phyloP scores from a whole-genome alignment of 2,888 invertebrate species.

The Chorisops tibialis region DNA sequence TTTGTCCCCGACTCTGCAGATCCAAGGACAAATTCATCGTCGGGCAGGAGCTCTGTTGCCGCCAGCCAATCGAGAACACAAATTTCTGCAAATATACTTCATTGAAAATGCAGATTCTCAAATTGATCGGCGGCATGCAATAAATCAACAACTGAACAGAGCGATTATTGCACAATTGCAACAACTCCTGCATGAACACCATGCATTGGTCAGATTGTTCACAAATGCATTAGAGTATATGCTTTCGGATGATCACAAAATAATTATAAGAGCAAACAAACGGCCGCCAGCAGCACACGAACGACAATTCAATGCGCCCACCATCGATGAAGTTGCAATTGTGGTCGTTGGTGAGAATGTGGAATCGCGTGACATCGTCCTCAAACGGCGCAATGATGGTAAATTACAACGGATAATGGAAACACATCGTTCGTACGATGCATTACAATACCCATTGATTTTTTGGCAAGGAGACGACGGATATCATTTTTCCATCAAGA shows the following conservation, averaged over 20 bases:
- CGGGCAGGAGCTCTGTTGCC: conserved; percentile 33
- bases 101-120: conserved; percentile 33
- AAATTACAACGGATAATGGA: conserved; percentile 35
- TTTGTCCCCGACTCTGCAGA: no score
- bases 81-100: conserved; percentile 36
- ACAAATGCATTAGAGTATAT: conserved; percentile 39
- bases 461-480: conserved; percentile 23
- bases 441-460: conserved; percentile 41
- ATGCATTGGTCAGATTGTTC: conserved; percentile 40
- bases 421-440: conserved; percentile 35
- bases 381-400: conserved; percentile 33
- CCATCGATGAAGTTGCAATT: conserved; percentile 35
- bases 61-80: conserved; percentile 23
- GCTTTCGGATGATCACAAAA: conserved; percentile 40
- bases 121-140: conserved; percentile 33
- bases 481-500: conserved; percentile 21
- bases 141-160: conserved; percentile 33
- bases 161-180: conserved; percentile 34
- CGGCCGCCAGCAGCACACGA: conserved; percentile 38
- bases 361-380: conserved; percentile 39
- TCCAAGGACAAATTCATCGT: no score
- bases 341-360: conserved; percentile 36
- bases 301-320: conserved; percentile 32
- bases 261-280: conserved; percentile 43
- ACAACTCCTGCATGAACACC: conserved; percentile 35